A percentile compares a stretch with the other conserved stretches of the same genome.
phyloP scores from a whole-genome alignment of 53 echinoderm and acorn worm species.

The Holothuria scabra region DNA sequence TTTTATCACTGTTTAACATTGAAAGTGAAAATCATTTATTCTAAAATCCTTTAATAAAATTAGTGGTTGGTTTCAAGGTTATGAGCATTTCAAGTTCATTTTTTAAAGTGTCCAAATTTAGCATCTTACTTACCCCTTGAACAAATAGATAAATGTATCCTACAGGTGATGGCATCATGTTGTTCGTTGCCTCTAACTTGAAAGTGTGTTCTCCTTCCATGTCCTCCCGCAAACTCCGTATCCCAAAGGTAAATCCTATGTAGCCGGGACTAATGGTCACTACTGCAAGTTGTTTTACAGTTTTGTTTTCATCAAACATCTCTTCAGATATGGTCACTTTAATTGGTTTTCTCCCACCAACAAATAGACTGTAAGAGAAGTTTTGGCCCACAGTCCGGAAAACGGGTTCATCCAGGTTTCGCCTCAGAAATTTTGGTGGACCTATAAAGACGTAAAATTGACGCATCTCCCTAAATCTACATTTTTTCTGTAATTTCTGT shows the following conservation, averaged over 20 bases:
- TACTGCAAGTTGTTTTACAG: neutral
- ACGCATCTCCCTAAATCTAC: too few species aligned
- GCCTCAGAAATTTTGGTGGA: neutral
- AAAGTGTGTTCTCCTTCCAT: neutral
- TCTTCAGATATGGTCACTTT: slow-evolving; percentile 17
- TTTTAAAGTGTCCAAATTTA: too few species aligned
- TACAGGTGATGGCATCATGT: neutral
- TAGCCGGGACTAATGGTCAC: neutral
- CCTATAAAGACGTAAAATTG: neutral
- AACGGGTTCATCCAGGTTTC: neutral
- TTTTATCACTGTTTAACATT: too few species aligned
- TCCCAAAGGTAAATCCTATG: neutral
- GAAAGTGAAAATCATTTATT: too few species aligned
- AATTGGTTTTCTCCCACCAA: neutral
- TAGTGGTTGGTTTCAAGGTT: too few species aligned
- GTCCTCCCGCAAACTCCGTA: neutral
- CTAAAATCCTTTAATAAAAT: too few species aligned
- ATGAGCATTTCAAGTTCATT: too few species aligned
- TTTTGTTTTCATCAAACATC: neutral
- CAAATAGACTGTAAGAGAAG: neutral
- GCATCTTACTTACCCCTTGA: neutral
- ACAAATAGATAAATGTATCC: neutral
- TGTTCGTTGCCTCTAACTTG: slow-evolving; percentile 18
- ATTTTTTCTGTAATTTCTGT: too few species aligned
- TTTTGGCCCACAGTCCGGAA: slow-evolving; percentile 1